Evolutionary conservation across 1,140 invertebrate species (phyloP), one percentile per base, ranked within the genome.

Genomic region (Lethrus apterus): DNA sequence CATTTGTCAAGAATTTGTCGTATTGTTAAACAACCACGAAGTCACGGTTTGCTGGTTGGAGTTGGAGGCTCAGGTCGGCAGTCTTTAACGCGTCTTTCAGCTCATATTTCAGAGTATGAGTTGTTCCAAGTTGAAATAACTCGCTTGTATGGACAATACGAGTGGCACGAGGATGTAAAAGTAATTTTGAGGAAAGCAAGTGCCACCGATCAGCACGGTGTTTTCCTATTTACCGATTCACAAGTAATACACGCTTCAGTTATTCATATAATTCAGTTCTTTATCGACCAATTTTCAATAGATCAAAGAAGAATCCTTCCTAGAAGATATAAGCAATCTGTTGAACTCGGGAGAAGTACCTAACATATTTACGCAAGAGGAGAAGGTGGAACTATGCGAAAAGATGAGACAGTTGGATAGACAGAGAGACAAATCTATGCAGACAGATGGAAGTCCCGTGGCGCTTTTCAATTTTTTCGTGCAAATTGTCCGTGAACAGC

Each of bases 381-480:
- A 98, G 63, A 93, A 92, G 65, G 76, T 81, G 10, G 93, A 96
- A 62, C 81, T 97, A 14, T 90, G 87, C 65, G 93, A 97, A 58
- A 95, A 91, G 71, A 97, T 97, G 90, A 72, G 85, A 59, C 73
- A 84, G 64, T 78, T 96, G 31, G 93, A 97, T 64, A 78, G 89
- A 48, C 90, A 90, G 65, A 75, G 86, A 30, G 93, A 96, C 59
- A 89, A 89, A 68, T 76, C 86, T 0, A 68, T 90, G 17, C 92
- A 95, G 73, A 95, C 92, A 0, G 92, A 95, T 68, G 93, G 93
- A 2, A 93, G 87, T 57, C 78, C 82, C 0, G 82, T 87, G 0
- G 86, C 91, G 0, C 67, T 97, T n/a, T 95, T 93, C 66, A 93
- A 93, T 71, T 80, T 95, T 56, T 97, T 98, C 64, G 79, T 95